Evolutionary conservation across 2,797 vertebrate species (phyloP).

Genomic region (Paratrypauchen microcephalus): DNA sequence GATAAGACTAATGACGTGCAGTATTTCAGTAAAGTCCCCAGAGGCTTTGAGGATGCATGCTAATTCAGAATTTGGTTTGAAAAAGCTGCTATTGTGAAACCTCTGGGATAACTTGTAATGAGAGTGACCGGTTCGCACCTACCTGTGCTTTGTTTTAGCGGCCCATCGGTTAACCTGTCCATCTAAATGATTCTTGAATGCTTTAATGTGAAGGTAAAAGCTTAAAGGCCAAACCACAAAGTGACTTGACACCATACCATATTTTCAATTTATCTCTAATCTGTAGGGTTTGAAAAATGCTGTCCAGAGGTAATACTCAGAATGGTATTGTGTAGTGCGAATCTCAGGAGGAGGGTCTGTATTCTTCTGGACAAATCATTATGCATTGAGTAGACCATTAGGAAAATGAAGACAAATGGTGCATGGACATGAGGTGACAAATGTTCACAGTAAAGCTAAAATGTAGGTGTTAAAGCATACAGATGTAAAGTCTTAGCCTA

Average conservation of each 20-base stretch:
- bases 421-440: constrained; percentile 65
- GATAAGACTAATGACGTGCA: constrained; percentile 41
- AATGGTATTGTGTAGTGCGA: constrained; percentile 73
- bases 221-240: constrained; percentile 50
- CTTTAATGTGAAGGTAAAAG: constrained; percentile 51
- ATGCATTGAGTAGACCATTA: constrained; percentile 84
- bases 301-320: constrained; percentile 57
- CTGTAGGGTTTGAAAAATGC: constrained; percentile 71
- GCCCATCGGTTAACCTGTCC: constrained; percentile 38
- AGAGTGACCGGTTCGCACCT: constrained; percentile 8
- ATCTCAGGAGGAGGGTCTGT: constrained; percentile 68
- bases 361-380: constrained; percentile 82
- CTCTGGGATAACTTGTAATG: background rate
- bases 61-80: constrained; percentile 15
- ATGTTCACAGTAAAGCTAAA: constrained; percentile 64
- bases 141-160: constrained; percentile 33
- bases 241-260: constrained; percentile 30
- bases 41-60: constrained; percentile 18
- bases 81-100: constrained; percentile 16
- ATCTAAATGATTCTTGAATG: constrained; percentile 19
- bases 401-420: constrained; percentile 82
- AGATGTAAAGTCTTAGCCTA: constrained; percentile 40
- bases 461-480: constrained; percentile 50
- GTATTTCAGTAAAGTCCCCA: constrained; percentile 26
- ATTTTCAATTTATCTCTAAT: constrained; percentile 63